phyloP scores from a whole-genome alignment of 2,797 vertebrate species.

The Syndactyla subalaris region DNA sequence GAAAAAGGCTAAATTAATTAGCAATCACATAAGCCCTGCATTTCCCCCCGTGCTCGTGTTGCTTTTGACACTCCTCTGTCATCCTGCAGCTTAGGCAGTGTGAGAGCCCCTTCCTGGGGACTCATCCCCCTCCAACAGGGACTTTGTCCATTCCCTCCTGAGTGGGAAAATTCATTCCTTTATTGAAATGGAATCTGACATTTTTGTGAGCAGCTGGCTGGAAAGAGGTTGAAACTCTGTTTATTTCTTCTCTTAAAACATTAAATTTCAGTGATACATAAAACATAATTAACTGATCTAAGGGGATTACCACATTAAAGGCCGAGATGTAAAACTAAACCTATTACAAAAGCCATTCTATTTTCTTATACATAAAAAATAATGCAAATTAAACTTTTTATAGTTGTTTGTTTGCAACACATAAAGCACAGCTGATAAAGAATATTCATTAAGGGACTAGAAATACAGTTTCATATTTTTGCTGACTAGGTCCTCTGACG shows the following conservation, averaged over 20 bases:
- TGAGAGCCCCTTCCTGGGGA: not conserved
- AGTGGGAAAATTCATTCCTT: not conserved
- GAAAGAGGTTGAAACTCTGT: not conserved
- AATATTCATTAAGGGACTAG: slow-evolving; percentile 34
- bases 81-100: not conserved
- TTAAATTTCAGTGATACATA: not conserved
- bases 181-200: not conserved
- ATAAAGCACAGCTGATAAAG: slow-evolving; percentile 8
- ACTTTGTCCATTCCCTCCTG: not conserved
- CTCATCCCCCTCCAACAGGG: not conserved
- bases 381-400: slow-evolving; percentile 56
- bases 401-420: slow-evolving; percentile 22
- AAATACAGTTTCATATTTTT: not conserved
- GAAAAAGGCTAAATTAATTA: not conserved
- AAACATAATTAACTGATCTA: slow-evolving; percentile 17
- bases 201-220: not conserved
- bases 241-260: slow-evolving; percentile 21
- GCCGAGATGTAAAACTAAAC: not conserved
- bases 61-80: not conserved
- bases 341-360: not conserved
- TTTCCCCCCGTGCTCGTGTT: not conserved
- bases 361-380: slow-evolving; percentile 39
- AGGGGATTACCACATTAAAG: slow-evolving; percentile 49
- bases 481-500: not conserved
- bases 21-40: rapidly evolving